Base-by-base conservation (phyloP, 1,140 invertebrate species). In the Trypoxylus dichotomus region DNA sequence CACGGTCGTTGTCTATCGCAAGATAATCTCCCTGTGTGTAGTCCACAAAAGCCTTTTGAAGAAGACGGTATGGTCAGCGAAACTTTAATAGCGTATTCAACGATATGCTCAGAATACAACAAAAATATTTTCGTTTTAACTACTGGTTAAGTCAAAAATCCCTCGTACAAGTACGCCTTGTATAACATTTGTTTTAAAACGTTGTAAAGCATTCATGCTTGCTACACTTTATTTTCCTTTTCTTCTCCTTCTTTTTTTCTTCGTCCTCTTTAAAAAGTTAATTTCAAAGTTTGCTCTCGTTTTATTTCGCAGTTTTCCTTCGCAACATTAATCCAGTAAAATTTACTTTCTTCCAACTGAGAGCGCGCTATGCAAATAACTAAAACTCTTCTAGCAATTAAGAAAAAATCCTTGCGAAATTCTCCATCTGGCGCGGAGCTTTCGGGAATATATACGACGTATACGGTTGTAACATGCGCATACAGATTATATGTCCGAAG, bases 321-420 rank as follows among this genome's bases (percentile, higher is more conserved):
- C 47, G 19, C 47, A 54, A 54, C 47, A 54, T 54, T 54, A 54
- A 54, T 54, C 47, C 47, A 2, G 47, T 54, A 54, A 54, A 54
- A 54, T 54, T 19, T 54, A 54, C 47, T 54, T 19, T 54, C 13
- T 54, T 54, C 7, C 47, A 19, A 15, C 47, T 54, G 15, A 54
- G 19, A 54, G 47, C 47, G 47, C 7, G 19, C 47, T 54, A 54
- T 54, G 47, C 47, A 54, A 54, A 54, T 54, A 54, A 54, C 13
- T 19, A 68, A 68, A 68, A 25, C 60, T 68, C 60, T 29, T 68
- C 60, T 68, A 27, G 60, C 60, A 68, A 68, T 68, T 68, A 68
- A 68, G 60, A 68, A 68, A 54, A 68, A 68, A 68, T 68, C 60
- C 25, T 68, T 54, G n/a, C 21, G 24, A 68, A 29, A 68, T 68